phyloP scores from a whole-genome alignment of 2,888 invertebrate genomes.

The Julus scandinavius region DNA sequence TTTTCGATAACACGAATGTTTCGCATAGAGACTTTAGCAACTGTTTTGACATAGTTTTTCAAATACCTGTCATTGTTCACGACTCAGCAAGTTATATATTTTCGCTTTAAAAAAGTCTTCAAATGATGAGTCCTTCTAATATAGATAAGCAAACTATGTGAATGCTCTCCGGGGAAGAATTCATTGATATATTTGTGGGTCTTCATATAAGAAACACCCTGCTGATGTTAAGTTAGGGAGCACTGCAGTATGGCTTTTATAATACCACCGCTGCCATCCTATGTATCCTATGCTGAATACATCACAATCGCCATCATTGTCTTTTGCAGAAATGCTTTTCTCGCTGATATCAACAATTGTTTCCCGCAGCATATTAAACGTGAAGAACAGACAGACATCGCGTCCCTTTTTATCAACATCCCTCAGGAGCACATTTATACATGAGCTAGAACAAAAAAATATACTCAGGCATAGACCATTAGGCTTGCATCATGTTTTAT shows the following conservation, averaged over 20 bases:
- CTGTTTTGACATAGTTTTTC: neutral
- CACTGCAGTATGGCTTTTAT: neutral
- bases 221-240: conserved; percentile 1
- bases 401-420: conserved; percentile 52
- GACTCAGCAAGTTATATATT: neutral
- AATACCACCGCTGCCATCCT: neutral
- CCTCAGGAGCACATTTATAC: conserved; percentile 28
- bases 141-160: conserved; percentile 34
- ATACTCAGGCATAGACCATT: conserved; percentile 48
- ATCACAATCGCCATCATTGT: conserved; percentile 45
- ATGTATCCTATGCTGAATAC: neutral
- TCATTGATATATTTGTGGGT: neutral
- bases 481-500: conserved; percentile 52
- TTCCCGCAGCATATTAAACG: conserved; percentile 50
- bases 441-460: conserved; percentile 51
- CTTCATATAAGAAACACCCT: conserved; percentile 15
- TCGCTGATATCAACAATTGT: conserved; percentile 51
- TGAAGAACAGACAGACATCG: conserved; percentile 43
- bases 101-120: neutral
- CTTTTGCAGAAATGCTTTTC: conserved; percentile 18
- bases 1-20: too few species aligned
- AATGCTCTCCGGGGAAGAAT: neutral
- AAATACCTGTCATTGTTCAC: neutral
- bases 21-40: too few species aligned
- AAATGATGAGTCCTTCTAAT: neutral